Evolutionary conservation across 2,113 vertebrate genomes (phyloP).

Genomic region (Saccopteryx bilineata): DNA sequence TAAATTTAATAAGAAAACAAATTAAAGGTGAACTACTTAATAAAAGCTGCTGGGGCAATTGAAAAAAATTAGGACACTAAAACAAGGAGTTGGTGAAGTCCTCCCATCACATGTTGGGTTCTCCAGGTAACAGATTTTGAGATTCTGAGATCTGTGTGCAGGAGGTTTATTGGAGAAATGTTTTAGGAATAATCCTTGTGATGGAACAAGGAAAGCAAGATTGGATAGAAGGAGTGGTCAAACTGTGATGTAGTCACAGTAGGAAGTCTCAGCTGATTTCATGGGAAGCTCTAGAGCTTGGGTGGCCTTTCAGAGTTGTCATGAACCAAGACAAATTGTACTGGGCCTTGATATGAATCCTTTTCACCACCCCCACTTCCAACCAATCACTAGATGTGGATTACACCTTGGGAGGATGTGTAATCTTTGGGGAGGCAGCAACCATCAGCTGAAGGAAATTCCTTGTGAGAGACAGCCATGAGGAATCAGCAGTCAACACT

Average conservation of each 20-base stretch:
- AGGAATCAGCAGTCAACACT: neutral
- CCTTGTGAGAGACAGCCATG: neutral
- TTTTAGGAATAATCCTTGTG: neutral
- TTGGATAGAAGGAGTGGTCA: neutral
- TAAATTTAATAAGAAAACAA: neutral
- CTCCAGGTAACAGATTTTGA: conserved; percentile 31
- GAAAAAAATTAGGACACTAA: neutral
- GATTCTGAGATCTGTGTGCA: neutral
- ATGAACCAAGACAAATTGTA: neutral
- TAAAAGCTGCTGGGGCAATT: neutral
- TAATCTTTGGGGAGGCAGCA: neutral
- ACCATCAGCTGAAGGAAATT: neutral
- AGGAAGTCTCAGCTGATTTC: neutral
- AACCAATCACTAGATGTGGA: neutral
- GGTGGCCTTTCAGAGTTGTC: neutral
- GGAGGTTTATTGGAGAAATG: neutral
- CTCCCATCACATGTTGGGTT: neutral
- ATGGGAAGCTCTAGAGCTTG: neutral
- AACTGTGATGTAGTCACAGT: neutral
- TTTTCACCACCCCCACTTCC: neutral
- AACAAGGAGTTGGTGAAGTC: neutral
- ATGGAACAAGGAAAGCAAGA: neutral
- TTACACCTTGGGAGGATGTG: neutral
- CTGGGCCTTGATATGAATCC: neutral
- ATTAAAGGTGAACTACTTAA: neutral